phyloP scores from a whole-genome alignment of 2,888 invertebrate species.

The Lathronympha strigana region DNA sequence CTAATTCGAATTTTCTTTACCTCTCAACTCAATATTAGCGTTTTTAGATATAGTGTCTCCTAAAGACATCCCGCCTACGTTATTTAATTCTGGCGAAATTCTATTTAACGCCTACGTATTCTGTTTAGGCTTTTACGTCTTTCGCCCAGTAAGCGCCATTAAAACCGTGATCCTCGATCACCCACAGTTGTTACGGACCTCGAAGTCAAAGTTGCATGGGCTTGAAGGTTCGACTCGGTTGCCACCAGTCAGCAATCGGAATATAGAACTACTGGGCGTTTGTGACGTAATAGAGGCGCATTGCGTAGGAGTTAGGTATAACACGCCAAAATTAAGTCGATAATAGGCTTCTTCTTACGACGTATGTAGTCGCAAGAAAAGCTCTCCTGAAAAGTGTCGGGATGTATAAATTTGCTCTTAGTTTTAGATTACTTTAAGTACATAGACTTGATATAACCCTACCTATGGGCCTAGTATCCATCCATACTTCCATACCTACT shows the following conservation, averaged over 20 bases:
- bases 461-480: no score
- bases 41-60: not conserved
- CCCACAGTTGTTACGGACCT: not conserved
- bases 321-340: conserved; percentile 29
- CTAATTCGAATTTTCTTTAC: conserved; percentile 15
- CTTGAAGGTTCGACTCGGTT: not conserved
- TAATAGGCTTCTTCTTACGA: conserved; percentile 1
- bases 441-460: not conserved
- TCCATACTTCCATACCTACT: no score
- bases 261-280: conserved; percentile 20
- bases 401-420: not conserved
- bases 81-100: conserved; percentile 15
- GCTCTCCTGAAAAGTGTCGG: not conserved
- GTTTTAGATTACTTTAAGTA: not conserved
- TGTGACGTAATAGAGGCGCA: conserved; percentile 40
- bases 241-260: not conserved
- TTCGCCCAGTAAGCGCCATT: not conserved
- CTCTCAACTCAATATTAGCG: conserved; percentile 19
- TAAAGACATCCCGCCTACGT: conserved; percentile 28
- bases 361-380: not conserved
- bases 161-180: not conserved
- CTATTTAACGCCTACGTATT: conserved; percentile 22
- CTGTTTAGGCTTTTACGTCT: conserved; percentile 9
- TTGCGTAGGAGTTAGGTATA: conserved; percentile 35
- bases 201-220: not conserved